Evolutionary conservation across 2,888 invertebrate genomes (phyloP), one percentile per base, ranked within the genome.

Genomic region (Phortica magna): DNA sequence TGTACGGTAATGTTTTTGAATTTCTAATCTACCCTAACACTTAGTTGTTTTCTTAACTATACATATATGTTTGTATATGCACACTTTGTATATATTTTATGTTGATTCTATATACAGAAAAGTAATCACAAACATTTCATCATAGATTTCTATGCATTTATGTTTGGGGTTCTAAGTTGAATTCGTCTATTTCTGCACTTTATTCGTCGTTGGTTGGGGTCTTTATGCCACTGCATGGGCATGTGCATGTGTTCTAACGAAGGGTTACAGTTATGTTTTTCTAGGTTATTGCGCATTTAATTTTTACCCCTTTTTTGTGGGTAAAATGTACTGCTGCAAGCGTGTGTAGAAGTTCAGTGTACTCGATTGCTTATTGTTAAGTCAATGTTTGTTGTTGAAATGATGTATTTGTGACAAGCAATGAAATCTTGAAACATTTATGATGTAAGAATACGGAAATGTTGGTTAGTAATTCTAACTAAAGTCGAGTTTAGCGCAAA

Each of bases 1-100:
- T 68, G 59, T 75, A 31, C 61, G 75, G 64, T 71, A 75, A 71
- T 48, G 19, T 17, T 74, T 77, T 70, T 77, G 78, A 76, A 81
- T 85, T 81, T 80, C 73, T 81, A 80, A 83, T 80, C 87, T 86
- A 82, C 81, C 87, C 84, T 82, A 84, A 84, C 78, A 79, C 77
- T 78, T 77, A 74, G 77, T 81, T 81, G 77, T 80, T 85, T 76
- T 79, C 19, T 19, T 31, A 31, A 1, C 10, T 14, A 6, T 41
- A 41, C 4, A 67, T 12, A 41, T 42, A 48, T 19, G 14, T 43
- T 17, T 19, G 22, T 9, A 68, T 7, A 77, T 78, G 78, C 57
- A 82, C 48, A 14, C 19, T 70, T 55, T 61, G 41, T 70, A 14
- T 75, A 64, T 48, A 74, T 76, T 74, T 71, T 61, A 74, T 65